Conservation (phyloP, 2,888 invertebrate species). For the Coremacera marginata region DNA sequence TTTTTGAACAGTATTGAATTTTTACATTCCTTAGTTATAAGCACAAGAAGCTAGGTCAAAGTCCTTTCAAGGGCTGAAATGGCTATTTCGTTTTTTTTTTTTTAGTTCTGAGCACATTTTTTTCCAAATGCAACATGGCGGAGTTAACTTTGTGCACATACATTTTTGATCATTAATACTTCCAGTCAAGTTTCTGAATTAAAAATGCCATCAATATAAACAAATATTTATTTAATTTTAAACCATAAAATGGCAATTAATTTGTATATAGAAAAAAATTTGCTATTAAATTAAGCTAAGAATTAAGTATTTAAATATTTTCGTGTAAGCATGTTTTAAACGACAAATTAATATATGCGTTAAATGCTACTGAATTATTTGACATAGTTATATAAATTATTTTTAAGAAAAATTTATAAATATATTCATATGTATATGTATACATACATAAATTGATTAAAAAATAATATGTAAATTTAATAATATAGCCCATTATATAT, state of each 20-base stretch:
- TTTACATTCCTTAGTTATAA: too few species aligned
- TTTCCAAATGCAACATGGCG: too few species aligned
- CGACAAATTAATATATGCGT: neutral
- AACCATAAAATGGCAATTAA: neutral
- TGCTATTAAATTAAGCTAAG: neutral
- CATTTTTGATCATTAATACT: too few species aligned
- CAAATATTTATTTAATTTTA: neutral
- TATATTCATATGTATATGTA: too few species aligned
- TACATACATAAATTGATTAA: slow-evolving; percentile 32
- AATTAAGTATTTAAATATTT: neutral
- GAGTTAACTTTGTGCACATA: too few species aligned
- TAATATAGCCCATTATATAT: slow-evolving; percentile 34
- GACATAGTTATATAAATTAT: neutral
- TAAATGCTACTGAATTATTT: slow-evolving; percentile 24
- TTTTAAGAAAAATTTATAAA: slow-evolving; percentile 38
- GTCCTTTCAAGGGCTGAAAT: too few species aligned
- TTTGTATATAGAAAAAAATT: neutral
- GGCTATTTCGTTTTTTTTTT: too few species aligned
- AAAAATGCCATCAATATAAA: too few species aligned
- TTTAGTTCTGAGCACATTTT: too few species aligned
- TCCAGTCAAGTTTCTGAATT: too few species aligned
- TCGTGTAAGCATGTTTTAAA: neutral
- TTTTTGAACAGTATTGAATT: too few species aligned
- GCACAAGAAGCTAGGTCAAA: too few species aligned
- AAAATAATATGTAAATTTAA: slow-evolving; percentile 35